phyloP scores from a whole-genome alignment of 2,797 vertebrate genomes.

The Diglossa cyanea region DNA sequence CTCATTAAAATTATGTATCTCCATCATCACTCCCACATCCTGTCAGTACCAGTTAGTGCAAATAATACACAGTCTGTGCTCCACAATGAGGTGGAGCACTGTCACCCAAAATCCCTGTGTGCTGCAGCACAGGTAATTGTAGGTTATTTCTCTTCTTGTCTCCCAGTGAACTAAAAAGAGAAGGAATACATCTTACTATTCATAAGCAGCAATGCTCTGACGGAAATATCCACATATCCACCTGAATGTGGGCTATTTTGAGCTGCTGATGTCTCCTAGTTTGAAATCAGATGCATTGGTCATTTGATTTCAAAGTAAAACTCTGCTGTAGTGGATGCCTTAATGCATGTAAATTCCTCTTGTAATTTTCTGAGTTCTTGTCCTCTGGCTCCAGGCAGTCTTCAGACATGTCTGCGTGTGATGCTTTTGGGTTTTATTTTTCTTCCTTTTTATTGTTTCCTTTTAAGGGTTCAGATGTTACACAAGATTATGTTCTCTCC shows the following conservation, averaged over 20 bases:
- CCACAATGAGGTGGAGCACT: background rate
- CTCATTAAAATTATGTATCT: constrained; percentile 63
- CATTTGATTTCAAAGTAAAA: constrained; percentile 26
- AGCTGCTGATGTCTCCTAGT: background rate
- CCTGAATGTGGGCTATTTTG: constrained; percentile 13
- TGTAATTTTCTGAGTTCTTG: background rate
- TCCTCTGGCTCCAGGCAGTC: background rate
- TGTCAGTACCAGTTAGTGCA: background rate
- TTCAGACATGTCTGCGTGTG: background rate
- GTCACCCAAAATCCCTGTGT: background rate
- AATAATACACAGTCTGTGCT: background rate
- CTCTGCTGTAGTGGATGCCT: background rate
- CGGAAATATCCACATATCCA: background rate
- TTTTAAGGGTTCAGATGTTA: background rate
- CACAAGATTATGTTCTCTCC: background rate
- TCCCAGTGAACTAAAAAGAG: background rate
- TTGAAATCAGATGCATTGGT: constrained; percentile 37
- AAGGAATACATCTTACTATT: background rate
- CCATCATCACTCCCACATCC: background rate
- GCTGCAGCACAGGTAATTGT: background rate
- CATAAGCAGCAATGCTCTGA: background rate
- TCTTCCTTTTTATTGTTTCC: background rate
- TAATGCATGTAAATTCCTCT: background rate
- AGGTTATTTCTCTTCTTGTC: background rate
- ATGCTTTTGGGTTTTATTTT: background rate